A percentile compares a stretch with the other conserved stretches of the same genome.
These are phyloP conservation scores for Crotalus viridis DNA, from an alignment of 2,113 vertebrate genomes.

Conservation along the genomic window DNA sequence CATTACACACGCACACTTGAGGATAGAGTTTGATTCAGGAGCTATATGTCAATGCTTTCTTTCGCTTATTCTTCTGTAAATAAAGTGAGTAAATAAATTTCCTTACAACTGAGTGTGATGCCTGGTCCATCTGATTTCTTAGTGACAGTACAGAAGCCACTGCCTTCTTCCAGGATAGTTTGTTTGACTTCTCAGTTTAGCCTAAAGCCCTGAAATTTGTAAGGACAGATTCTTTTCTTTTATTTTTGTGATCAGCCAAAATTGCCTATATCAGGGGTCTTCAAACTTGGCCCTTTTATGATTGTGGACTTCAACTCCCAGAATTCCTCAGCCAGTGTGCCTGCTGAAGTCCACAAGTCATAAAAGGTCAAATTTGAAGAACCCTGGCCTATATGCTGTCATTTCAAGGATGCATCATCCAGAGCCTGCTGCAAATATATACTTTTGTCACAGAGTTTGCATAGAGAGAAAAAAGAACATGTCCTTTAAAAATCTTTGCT, in stretches of 20 bases:
- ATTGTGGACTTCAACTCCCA: too few species aligned
- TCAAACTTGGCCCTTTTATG: too few species aligned
- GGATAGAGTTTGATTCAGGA: neutral
- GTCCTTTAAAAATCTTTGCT: neutral
- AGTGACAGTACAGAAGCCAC: neutral
- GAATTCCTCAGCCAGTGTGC: too few species aligned
- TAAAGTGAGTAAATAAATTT: neutral
- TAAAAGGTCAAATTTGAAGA: too few species aligned
- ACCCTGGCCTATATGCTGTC: neutral
- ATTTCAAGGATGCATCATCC: neutral
- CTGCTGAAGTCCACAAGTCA: too few species aligned
- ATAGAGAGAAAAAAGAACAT: neutral
- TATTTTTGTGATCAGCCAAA: neutral
- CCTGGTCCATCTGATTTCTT: neutral
- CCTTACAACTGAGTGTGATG: neutral
- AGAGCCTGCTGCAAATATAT: neutral
- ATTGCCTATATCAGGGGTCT: neutral
- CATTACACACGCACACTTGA: neutral
- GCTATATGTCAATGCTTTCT: neutral
- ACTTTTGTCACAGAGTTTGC: neutral
- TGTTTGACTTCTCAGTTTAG: neutral
- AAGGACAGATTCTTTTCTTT: neutral
- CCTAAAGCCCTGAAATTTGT: neutral
- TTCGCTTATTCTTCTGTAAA: conserved; percentile 6
- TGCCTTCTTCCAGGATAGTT: neutral